These are phyloP conservation scores for Eulacestoma nigropectus DNA, from an alignment of 2,113 vertebrate genomes.

Conservation along the genomic window DNA sequence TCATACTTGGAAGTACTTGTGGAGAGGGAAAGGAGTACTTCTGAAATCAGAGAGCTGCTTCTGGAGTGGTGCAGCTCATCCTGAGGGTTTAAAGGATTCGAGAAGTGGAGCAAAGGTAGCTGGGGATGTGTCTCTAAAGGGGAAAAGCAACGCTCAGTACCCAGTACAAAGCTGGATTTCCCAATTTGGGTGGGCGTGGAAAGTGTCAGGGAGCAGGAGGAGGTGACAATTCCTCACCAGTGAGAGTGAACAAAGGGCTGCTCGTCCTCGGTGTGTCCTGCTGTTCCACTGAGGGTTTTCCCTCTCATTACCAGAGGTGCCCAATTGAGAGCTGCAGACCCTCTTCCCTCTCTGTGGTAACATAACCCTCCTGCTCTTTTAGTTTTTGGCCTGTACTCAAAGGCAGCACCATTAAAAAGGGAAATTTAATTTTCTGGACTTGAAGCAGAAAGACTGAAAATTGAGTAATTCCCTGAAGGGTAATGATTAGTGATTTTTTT, in stretches of 20 bases:
- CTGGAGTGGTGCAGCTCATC: fast-evolving
- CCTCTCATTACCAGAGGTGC: not conserved
- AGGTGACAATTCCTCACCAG: not conserved
- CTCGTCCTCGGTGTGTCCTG: not conserved
- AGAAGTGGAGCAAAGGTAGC: not conserved
- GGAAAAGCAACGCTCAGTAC: not conserved
- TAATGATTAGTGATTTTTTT: not conserved
- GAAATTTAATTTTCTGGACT: not conserved
- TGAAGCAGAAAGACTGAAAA: not conserved
- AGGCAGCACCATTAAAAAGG: not conserved
- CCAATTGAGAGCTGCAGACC: not conserved
- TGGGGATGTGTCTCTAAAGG: no score
- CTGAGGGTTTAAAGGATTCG: not conserved
- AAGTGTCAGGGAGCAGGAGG: not conserved
- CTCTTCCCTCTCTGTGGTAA: not conserved
- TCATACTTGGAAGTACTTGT: fast-evolving
- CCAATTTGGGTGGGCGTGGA: fast-evolving
- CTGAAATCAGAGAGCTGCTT: not conserved
- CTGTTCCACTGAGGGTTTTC: fast-evolving
- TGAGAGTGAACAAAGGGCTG: fast-evolving
- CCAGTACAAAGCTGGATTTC: not conserved
- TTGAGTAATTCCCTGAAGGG: not conserved
- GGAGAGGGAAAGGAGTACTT: not conserved
- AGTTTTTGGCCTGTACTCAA: not conserved
- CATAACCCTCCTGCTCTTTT: not conserved